Percentiles rank a stretch among this genome's conserved stretches.
Evolutionary conservation across 2,888 invertebrate species (phyloP).

Genomic region (Chaetogeoica ovagalla): DNA sequence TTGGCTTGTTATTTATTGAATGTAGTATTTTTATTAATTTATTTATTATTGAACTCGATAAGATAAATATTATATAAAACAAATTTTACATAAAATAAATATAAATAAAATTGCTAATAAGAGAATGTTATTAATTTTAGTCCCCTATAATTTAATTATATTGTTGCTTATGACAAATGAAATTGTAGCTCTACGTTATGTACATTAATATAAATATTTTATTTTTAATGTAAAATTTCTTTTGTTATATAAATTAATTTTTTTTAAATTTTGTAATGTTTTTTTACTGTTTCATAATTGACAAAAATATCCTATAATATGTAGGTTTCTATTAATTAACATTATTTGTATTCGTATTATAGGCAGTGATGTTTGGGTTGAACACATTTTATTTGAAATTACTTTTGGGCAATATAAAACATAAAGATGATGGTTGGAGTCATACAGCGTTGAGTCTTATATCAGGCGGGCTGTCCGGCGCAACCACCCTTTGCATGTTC

Average conservation of each 20-base stretch:
- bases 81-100: too few relatives aligned
- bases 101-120: too few relatives aligned
- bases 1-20: too few relatives aligned
- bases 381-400: constrained; percentile 50
- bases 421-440: constrained; percentile 43
- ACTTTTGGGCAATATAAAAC: constrained; percentile 39
- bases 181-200: neutral
- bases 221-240: neutral
- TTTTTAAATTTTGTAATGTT: neutral
- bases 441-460: constrained; percentile 36
- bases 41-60: too few relatives aligned
- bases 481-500: constrained; percentile 44
- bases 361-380: constrained; percentile 49
- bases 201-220: neutral
- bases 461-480: constrained; percentile 47
- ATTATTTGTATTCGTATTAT: neutral
- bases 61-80: too few relatives aligned
- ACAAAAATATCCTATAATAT: neutral
- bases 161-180: neutral
- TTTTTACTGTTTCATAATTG: too few relatives aligned
- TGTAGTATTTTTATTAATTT: too few relatives aligned
- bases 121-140: too few relatives aligned
- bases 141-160: neutral
- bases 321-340: neutral
- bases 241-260: neutral